A percentile compares a stretch with the other conserved stretches of the same genome.
Conservation (phyloP, 1,140 invertebrate genomes). For the Pectinophora gossypiella region DNA sequence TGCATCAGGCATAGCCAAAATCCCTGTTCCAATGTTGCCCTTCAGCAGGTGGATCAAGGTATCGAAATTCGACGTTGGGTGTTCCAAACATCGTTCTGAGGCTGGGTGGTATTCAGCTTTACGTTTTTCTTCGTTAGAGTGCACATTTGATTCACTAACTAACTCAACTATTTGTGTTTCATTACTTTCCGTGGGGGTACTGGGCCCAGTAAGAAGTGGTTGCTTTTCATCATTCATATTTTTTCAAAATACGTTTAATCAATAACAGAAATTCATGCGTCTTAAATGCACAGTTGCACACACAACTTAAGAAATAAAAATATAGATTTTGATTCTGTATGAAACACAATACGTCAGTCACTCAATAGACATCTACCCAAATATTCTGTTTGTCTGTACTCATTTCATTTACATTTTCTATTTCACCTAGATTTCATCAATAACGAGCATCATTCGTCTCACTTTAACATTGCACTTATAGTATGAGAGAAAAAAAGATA, state of each 20-base stretch:
- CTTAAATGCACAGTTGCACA: too few species aligned
- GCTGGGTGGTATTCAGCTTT: conserved; percentile 78
- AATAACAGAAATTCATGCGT: not conserved
- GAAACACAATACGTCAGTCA: too few species aligned
- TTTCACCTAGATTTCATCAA: too few species aligned
- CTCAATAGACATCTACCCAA: too few species aligned
- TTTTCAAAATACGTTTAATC: conserved; percentile 7
- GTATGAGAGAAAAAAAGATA: too few species aligned
- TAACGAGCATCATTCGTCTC: too few species aligned
- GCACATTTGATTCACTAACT: conserved; percentile 33
- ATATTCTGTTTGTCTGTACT: too few species aligned
- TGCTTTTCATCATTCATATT: conserved; percentile 74
- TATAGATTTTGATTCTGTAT: too few species aligned
- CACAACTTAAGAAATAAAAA: too few species aligned
- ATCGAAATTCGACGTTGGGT: conserved; percentile 88
- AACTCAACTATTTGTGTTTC: conserved; percentile 54
- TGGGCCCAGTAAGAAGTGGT: conserved; percentile 67
- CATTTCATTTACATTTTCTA: too few species aligned
- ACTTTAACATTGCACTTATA: too few species aligned
- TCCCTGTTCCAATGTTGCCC: conserved; percentile 90
- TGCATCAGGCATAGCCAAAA: conserved; percentile 90
- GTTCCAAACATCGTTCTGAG: conserved; percentile 80
- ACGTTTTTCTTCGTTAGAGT: conserved; percentile 47
- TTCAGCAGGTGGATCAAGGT: conserved; percentile 88
- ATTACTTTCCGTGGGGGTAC: conserved; percentile 52